Evolutionary conservation across 2,888 invertebrate genomes (phyloP).

Genomic region (Parelbella ahira): DNA sequence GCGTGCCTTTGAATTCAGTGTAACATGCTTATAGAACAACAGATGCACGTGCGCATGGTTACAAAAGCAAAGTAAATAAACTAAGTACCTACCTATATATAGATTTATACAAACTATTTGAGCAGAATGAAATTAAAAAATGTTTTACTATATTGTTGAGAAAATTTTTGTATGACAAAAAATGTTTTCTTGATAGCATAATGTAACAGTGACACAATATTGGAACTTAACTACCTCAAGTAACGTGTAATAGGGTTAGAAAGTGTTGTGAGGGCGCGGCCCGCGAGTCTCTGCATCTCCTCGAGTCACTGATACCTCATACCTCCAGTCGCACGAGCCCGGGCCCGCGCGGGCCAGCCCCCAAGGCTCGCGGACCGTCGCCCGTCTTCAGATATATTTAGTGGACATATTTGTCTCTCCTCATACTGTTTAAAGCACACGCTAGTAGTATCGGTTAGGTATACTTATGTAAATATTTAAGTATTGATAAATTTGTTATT

Average conservation of each 20-base stretch:
- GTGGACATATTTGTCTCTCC: constrained; percentile 59
- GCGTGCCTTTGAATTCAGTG: too few species aligned
- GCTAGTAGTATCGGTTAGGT: constrained; percentile 62
- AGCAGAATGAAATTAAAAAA: constrained; percentile 40
- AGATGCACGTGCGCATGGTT: constrained; percentile 4
- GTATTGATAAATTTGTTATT: constrained; percentile 70
- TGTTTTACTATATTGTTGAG: constrained; percentile 63
- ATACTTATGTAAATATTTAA: constrained; percentile 69
- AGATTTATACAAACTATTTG: constrained; percentile 41
- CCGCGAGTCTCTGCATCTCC: constrained; percentile 32
- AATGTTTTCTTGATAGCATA: constrained; percentile 67
- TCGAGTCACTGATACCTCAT: constrained; percentile 35
- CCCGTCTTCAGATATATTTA: constrained; percentile 51
- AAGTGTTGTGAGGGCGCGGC: constrained; percentile 47
- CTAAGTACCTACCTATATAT: too few species aligned
- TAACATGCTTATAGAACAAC: neutral
- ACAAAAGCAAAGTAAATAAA: too few species aligned
- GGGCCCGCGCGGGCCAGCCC: neutral
- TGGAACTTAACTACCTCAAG: constrained; percentile 76
- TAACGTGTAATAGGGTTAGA: constrained; percentile 64
- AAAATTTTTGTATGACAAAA: constrained; percentile 58
- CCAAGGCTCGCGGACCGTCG: constrained; percentile 29
- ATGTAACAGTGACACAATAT: constrained; percentile 57
- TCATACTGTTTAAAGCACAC: constrained; percentile 66
- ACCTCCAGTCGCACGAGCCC: neutral